Evolutionary conservation across 2,113 vertebrate genomes (phyloP), one percentile per base, ranked within the genome.

Genomic region (Carassius carassius): DNA sequence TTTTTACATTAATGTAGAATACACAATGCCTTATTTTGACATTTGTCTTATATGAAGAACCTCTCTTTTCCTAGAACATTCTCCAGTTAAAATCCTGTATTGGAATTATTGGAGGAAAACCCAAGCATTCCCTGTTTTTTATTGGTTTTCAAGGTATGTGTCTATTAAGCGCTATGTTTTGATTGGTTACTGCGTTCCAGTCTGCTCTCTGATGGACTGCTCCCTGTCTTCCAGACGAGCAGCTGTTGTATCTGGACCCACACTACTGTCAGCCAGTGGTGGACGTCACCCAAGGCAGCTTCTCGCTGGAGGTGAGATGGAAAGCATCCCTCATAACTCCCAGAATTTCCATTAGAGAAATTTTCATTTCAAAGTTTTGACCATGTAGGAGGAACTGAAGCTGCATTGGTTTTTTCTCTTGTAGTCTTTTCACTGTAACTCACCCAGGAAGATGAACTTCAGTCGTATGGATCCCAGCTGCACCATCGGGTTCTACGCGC

Each of bases 51-150:
- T 10, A 44, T 44, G 41, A 44, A 44, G 41, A 44, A 12, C 44
- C 3, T 83, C 17, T 54, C 49, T 60, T 35, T 84, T 90, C 44
- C 81, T 87, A 98, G 97, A 96, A 96, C 89, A 95, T 98, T 77
- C 93, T 98, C 14, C 94, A 93, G 76, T 91, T 97, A 41, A 94
- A 96, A 13, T 95, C 95, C 87, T 97, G 97, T 88, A 94, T 97
- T 49, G 97, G 97, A 70, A 97, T 98, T 89, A 97, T 98, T 12
- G 97, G 97, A 4, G 97, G 97, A 58, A 97, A 97, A 90, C 97
- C 97, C 0, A 96, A 96, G 58, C 97, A 98, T 87, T 98, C 97
- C 0, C 94, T 98, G 1, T 98, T 96, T 89, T 98, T 87, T 47
- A 86, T 97, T 25, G 97, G 97, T 80, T 98, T 95, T 89, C 97